phyloP scores from a whole-genome alignment of 2,888 invertebrate species.

The Eremobia ochroleuca region DNA sequence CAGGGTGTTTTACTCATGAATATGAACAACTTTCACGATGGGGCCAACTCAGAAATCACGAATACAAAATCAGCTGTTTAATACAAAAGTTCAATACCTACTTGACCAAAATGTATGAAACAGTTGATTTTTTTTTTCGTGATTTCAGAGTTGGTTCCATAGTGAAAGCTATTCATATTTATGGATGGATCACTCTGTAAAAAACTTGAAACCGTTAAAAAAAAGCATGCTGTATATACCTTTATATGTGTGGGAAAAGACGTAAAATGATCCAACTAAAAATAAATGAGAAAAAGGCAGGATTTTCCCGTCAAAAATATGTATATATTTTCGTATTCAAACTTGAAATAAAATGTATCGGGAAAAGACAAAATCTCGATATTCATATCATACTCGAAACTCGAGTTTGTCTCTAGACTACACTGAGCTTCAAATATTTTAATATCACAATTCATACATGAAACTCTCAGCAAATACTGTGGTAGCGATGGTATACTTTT shows the following conservation, averaged over 20 bases:
- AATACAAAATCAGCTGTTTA: too few relatives aligned
- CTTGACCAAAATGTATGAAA: too few relatives aligned
- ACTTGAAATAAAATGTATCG: background rate
- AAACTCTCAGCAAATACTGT: slow-evolving; percentile 11
- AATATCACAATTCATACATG: slow-evolving; percentile 30
- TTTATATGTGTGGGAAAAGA: background rate
- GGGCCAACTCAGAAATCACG: too few relatives aligned
- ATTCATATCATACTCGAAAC: background rate
- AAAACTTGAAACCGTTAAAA: too few relatives aligned
- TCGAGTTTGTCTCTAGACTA: background rate
- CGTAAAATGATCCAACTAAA: background rate
- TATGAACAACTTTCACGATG: too few relatives aligned
- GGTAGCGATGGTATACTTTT: slow-evolving; percentile 5
- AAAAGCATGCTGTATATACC: too few relatives aligned
- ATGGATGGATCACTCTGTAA: too few relatives aligned
- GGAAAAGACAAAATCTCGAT: slow-evolving; percentile 14
- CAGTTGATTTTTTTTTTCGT: too few relatives aligned
- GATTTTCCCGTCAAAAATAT: background rate
- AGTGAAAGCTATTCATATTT: too few relatives aligned
- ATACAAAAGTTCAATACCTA: too few relatives aligned
- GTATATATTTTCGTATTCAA: background rate
- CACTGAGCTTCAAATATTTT: slow-evolving; percentile 31
- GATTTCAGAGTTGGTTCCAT: too few relatives aligned
- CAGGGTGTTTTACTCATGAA: too few relatives aligned
- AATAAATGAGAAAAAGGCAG: background rate